Base-by-base conservation (phyloP, 2,888 invertebrate species). In the Molorchus minor region DNA sequence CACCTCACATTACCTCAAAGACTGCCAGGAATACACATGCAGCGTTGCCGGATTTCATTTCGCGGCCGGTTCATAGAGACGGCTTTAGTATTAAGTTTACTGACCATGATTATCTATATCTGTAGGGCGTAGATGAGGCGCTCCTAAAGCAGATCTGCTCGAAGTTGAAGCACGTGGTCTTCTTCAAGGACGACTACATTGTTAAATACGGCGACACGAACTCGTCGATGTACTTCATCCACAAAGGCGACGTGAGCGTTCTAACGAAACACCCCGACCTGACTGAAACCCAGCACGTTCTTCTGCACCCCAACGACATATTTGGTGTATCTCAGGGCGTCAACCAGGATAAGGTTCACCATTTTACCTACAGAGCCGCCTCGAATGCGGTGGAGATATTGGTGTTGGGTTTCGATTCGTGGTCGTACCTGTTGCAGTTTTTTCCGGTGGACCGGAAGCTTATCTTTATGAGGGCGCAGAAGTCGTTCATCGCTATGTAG, bases 261-360 rank as follows among this genome's bases (percentile, higher is more conserved):
- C 67, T 85, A 36, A 84, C 84, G 1, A 83, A 84, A 4, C 83
- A 84, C 70, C 75, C 80, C 0, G 84, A 84, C 70, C 74, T 84
- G 58, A 84, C 70, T 1, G 76, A 77, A 69, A 74, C 72, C 78
- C 81, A 84, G 62, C 85, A 85, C 61, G 84, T 84, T 55, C 77
- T 84, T 1, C 71, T 85, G 15, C 83, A 82, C 1, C 81, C 82
- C 0, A 83, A 83, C 75, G 85, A 85, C 62, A 82, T 84, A 71
- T 85, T 85, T 74, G 85, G 85, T 15, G 77, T 85, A 7, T 82
- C 82, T n/a, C 81, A 85, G 82, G 85, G 85, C 3, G 71, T 85
- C 3, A 84, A 82, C 62, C 81, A 83, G 2, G 84, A 84, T 15
- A 78, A 84, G 1, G 78, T 82, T 0, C 85, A 85, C 71, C 82